These are phyloP conservation scores for Rhopalosiphum maidis DNA, from an alignment of 1,140 invertebrate genomes.

Conservation along the genomic window DNA sequence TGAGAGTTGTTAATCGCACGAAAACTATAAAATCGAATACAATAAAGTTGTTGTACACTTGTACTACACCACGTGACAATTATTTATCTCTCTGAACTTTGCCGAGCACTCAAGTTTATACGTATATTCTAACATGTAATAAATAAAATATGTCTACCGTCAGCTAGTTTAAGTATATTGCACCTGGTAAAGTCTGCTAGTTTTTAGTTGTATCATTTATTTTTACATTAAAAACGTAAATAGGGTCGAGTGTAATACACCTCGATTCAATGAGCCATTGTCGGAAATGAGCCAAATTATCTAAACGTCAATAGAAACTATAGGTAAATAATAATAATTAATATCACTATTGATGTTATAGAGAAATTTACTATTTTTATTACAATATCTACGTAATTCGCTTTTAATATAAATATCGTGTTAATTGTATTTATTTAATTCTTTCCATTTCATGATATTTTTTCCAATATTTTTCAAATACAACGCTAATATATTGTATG, in stretches of 20 bases:
- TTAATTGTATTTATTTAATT: too few relatives aligned
- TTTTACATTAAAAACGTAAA: neutral
- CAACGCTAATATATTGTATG: too few relatives aligned
- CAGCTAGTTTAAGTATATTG: neutral
- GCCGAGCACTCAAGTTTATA: neutral
- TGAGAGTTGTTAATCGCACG: neutral
- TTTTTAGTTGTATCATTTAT: neutral
- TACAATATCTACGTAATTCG: too few relatives aligned
- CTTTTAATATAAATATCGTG: too few relatives aligned
- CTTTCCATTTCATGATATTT: too few relatives aligned
- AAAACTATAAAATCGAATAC: neutral
- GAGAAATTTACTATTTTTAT: too few relatives aligned
- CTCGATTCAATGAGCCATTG: neutral
- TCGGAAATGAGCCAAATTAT: neutral
- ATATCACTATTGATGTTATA: too few relatives aligned
- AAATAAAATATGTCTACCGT: neutral
- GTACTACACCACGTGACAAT: neutral
- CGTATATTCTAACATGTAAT: neutral
- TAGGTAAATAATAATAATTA: neutral
- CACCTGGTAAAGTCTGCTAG: neutral
- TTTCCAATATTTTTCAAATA: too few relatives aligned
- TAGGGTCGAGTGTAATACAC: too few relatives aligned
- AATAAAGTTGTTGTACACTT: neutral
- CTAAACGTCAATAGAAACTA: neutral
- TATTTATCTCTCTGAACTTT: slow-evolving; percentile 1